Percentiles rank a stretch among this genome's conserved stretches.
These are phyloP conservation scores for Chesias legatella DNA, from an alignment of 2,888 invertebrate species.

Conservation along the genomic window DNA sequence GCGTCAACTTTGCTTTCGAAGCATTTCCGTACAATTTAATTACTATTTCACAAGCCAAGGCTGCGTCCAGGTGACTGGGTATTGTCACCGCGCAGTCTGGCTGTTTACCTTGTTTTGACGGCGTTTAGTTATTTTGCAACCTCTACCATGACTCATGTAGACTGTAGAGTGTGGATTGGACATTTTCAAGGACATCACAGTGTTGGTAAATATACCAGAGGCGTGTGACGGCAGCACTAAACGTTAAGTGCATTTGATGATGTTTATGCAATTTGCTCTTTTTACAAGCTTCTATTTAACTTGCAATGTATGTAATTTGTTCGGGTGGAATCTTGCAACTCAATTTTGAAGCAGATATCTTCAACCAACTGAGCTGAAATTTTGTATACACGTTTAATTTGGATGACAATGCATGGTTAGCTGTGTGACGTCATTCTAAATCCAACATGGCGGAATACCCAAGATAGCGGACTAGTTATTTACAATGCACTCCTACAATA, in stretches of 20 bases:
- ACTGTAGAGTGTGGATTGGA: slow-evolving; percentile 30
- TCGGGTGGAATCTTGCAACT: no score
- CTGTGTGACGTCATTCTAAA: no score
- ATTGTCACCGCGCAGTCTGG: slow-evolving; percentile 17
- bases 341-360: no score
- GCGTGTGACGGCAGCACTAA: not conserved
- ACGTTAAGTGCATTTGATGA: not conserved
- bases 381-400: no score
- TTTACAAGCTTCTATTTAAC: no score
- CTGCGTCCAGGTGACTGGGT: slow-evolving; percentile 2
- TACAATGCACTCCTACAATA: no score
- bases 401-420: no score
- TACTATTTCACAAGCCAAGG: slow-evolving; percentile 19
- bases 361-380: no score
- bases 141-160: slow-evolving; percentile 47
- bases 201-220: slow-evolving; percentile 9
- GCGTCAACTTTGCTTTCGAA: not conserved
- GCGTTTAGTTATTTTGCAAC: slow-evolving; percentile 39
- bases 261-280: no score
- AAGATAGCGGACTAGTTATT: no score
- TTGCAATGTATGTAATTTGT: no score
- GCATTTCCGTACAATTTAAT: not conserved
- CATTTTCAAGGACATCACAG: slow-evolving; percentile 39
- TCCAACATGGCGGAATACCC: no score
- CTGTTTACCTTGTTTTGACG: slow-evolving; percentile 41